Evolutionary conservation across 2,797 vertebrate species (phyloP).

Genomic region (Myripristis jacobus): DNA sequence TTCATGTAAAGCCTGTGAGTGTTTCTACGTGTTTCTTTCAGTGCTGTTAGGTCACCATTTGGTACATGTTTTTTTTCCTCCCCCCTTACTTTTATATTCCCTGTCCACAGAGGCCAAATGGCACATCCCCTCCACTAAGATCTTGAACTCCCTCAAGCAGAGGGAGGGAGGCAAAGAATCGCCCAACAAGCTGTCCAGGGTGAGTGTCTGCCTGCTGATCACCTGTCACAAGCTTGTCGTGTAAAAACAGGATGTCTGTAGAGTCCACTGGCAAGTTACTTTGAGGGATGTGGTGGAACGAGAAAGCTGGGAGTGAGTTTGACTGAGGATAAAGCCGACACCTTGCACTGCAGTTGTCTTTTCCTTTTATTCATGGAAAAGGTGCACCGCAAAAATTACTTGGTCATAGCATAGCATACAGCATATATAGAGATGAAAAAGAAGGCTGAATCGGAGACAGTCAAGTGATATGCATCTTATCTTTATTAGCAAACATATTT

Average conservation of each 20-base stretch:
- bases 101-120: conserved; percentile 90
- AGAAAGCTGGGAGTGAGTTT: conserved; percentile 3
- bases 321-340: no score
- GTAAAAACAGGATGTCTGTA: neutral
- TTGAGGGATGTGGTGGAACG: conserved; percentile 9
- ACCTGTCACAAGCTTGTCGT: neutral
- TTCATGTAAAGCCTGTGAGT: neutral
- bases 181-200: conserved; percentile 92
- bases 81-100: neutral
- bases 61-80: conserved; percentile 2
- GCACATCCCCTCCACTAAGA: conserved; percentile 92
- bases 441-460: no score
- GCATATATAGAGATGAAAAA: no score
- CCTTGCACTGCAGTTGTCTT: no score
- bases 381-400: no score
- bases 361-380: no score
- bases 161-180: conserved; percentile 92
- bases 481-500: no score
- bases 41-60: neutral
- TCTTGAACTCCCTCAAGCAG: conserved; percentile 93
- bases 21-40: neutral
- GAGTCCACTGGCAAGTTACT: neutral
- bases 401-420: no score
- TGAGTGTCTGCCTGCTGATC: conserved; percentile 79
- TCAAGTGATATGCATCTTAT: no score